Conservation (phyloP, 2,113 vertebrate genomes). For the Meles meles region DNA sequence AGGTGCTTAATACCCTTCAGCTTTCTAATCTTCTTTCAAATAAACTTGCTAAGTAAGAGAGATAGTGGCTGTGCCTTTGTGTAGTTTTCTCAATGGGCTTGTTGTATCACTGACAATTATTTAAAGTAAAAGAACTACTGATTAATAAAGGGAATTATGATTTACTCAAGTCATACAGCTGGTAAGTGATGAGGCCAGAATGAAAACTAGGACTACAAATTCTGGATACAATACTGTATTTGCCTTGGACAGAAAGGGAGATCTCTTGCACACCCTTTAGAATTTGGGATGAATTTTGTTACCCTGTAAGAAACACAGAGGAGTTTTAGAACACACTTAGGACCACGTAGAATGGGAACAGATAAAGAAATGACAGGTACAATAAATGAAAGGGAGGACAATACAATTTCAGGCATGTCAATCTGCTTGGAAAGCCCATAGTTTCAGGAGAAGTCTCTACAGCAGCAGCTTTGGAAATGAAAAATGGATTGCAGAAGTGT, state of each 20-base stretch:
- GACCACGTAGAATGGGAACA: not conserved
- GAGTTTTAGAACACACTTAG: not conserved
- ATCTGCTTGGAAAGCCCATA: not conserved
- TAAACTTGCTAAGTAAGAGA: not conserved
- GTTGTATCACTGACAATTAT: not conserved
- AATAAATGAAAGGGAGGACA: not conserved
- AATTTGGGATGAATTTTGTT: not conserved
- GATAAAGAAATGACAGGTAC: not conserved
- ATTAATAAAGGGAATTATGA: not conserved
- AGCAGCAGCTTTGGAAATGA: constrained; percentile 42
- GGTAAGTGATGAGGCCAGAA: not conserved
- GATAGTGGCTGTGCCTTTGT: not conserved
- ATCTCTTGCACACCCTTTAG: not conserved
- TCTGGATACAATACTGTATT: not conserved
- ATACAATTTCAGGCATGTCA: constrained; percentile 23
- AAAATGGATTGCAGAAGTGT: constrained; percentile 58
- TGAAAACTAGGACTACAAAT: not conserved
- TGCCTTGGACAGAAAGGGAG: not conserved
- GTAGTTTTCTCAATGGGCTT: not conserved
- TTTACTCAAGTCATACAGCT: not conserved
- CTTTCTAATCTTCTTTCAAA: not conserved
- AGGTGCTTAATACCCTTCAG: not conserved
- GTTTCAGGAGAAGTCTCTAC: not conserved
- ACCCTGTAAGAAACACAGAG: not conserved
- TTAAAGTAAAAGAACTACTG: not conserved